These are phyloP conservation scores for Epinephelus moara DNA, from an alignment of 2,113 vertebrate species.

Conservation along the genomic window DNA sequence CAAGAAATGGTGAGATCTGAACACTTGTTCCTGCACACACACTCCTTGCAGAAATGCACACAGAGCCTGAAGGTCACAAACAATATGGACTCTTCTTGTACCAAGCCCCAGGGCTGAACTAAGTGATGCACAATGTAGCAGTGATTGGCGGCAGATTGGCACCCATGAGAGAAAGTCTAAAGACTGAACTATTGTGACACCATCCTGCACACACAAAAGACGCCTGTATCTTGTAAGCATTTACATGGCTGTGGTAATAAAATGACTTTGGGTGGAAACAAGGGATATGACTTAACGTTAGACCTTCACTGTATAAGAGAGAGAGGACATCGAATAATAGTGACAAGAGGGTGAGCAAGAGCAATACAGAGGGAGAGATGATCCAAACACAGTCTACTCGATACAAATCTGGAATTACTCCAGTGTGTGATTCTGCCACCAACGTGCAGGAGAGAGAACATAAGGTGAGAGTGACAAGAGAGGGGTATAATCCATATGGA, in stretches of 20 bases:
- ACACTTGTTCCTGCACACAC: background rate
- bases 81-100: background rate
- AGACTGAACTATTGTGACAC: slow-evolving; percentile 6
- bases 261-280: slow-evolving; percentile 21
- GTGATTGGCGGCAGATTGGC: background rate
- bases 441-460: slow-evolving; percentile 33
- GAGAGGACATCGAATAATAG: slow-evolving; percentile 15
- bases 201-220: slow-evolving; percentile 9
- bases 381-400: slow-evolving; percentile 37
- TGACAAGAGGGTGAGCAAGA: slow-evolving; percentile 17
- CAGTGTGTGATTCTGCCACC: slow-evolving; percentile 14
- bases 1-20: background rate
- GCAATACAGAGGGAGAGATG: background rate
- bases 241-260: background rate
- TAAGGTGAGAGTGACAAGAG: slow-evolving; percentile 29
- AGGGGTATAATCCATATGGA: slow-evolving; percentile 24
- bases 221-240: background rate
- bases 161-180: background rate
- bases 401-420: slow-evolving; percentile 47
- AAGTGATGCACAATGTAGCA: slow-evolving; percentile 7
- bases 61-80: slow-evolving; percentile 4
- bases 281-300: background rate
- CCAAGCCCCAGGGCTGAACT: background rate
- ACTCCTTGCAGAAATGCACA: background rate
- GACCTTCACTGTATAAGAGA: background rate